phyloP scores from a whole-genome alignment of 1,140 invertebrate species.

The Eulimnadia texana region DNA sequence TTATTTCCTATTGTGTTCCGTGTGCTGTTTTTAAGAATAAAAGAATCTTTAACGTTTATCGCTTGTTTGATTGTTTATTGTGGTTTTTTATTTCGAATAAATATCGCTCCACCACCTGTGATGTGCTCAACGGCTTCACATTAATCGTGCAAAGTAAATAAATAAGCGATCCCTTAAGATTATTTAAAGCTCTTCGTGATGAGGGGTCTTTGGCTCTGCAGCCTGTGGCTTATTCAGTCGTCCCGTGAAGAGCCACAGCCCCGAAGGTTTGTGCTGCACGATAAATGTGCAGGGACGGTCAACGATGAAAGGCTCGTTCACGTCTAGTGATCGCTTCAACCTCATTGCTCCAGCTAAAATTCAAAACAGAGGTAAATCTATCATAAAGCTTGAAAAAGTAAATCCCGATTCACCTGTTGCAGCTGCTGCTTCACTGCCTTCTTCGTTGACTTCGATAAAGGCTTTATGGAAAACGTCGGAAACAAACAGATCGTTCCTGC shows the following conservation, averaged over 20 bases:
- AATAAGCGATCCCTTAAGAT: neutral
- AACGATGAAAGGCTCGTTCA: neutral
- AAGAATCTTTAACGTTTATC: no score
- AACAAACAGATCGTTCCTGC: constrained; percentile 36
- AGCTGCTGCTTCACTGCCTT: constrained; percentile 58
- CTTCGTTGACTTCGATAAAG: constrained; percentile 63
- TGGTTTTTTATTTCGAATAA: no score
- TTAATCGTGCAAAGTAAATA: neutral
- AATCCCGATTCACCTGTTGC: constrained; percentile 39
- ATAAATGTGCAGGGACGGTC: neutral
- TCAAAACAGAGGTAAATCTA: no score
- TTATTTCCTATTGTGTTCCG: neutral
- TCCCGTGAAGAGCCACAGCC: neutral
- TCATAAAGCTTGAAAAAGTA: no score
- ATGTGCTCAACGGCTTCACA: no score
- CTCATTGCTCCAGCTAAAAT: neutral
- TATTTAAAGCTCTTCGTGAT: neutral
- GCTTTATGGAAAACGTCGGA: constrained; percentile 58
- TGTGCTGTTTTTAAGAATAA: neutral
- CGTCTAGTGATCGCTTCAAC: neutral
- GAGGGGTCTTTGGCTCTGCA: neutral
- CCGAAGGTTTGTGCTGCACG: neutral
- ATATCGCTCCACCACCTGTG: no score
- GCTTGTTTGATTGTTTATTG: no score
- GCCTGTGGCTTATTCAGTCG: neutral